phyloP scores from a whole-genome alignment of 2,113 vertebrate genomes.

The Columba livia region DNA sequence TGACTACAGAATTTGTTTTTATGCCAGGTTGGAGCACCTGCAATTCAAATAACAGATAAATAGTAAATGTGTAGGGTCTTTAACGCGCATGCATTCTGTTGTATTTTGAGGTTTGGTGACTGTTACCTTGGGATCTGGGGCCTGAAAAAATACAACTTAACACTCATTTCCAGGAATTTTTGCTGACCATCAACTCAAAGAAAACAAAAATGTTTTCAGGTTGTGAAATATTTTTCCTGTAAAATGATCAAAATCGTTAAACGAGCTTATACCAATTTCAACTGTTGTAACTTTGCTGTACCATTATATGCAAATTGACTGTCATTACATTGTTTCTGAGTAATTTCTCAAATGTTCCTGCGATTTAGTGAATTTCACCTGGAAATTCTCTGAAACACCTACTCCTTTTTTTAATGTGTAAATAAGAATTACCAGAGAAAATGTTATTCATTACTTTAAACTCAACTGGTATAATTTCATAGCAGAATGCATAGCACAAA shows the following conservation, averaged over 20 bases:
- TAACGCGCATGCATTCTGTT: not conserved
- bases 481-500: not conserved
- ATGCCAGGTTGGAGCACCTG: not conserved
- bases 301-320: slow-evolving; percentile 18
- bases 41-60: slow-evolving; percentile 20
- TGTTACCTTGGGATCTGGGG: not conserved
- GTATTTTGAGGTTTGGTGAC: not conserved
- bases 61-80: not conserved
- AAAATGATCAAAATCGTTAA: not conserved
- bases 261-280: not conserved
- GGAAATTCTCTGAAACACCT: not conserved
- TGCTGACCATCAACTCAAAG: not conserved
- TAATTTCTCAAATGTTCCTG: slow-evolving; percentile 7
- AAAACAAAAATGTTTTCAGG: not conserved
- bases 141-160: not conserved
- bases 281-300: not conserved
- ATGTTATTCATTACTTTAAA: not conserved
- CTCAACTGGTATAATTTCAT: not conserved
- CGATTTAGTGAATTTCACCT: not conserved
- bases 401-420: not conserved
- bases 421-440: not conserved
- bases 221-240: not conserved
- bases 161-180: not conserved
- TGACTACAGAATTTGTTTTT: slow-evolving; percentile 54
- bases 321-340: not conserved